A percentile compares a stretch with the other conserved stretches of the same genome.
These are phyloP conservation scores for Polydrusus tereticollis DNA, from an alignment of 2,888 invertebrate genomes.

Conservation along the genomic window DNA sequence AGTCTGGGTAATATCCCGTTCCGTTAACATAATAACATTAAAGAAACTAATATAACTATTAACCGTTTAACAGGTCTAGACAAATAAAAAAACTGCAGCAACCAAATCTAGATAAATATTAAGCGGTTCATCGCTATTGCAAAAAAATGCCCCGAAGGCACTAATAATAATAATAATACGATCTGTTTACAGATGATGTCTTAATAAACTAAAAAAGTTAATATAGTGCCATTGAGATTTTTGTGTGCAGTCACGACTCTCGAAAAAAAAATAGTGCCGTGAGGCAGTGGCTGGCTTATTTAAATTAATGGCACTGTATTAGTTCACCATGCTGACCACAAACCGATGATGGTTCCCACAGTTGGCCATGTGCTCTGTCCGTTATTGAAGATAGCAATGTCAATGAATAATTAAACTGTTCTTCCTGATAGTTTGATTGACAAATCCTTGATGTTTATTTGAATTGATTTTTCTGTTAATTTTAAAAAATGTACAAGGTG, in stretches of 20 bases:
- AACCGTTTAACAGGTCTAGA: not conserved
- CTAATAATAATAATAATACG: slow-evolving; percentile 42
- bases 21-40: not conserved
- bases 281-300: slow-evolving; percentile 30
- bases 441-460: no score
- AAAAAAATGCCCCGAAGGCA: slow-evolving; percentile 14
- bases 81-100: not conserved
- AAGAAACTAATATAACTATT: not conserved
- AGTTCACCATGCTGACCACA: slow-evolving; percentile 17
- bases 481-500: no score
- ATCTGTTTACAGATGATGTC: slow-evolving; percentile 45
- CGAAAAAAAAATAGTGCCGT: slow-evolving; percentile 33
- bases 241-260: slow-evolving; percentile 41
- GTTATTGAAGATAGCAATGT: no score
- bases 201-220: slow-evolving; percentile 45
- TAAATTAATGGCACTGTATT: slow-evolving; percentile 29
- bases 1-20: no score
- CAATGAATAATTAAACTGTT: no score
- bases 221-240: slow-evolving; percentile 45
- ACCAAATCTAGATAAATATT: not conserved
- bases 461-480: no score
- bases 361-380: slow-evolving; percentile 23
- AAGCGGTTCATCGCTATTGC: not conserved
- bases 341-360: slow-evolving; percentile 25
- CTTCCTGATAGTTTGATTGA: no score